Evolutionary conservation across 2,113 vertebrate species (phyloP).

Genomic region (Ariopsis seemanni): DNA sequence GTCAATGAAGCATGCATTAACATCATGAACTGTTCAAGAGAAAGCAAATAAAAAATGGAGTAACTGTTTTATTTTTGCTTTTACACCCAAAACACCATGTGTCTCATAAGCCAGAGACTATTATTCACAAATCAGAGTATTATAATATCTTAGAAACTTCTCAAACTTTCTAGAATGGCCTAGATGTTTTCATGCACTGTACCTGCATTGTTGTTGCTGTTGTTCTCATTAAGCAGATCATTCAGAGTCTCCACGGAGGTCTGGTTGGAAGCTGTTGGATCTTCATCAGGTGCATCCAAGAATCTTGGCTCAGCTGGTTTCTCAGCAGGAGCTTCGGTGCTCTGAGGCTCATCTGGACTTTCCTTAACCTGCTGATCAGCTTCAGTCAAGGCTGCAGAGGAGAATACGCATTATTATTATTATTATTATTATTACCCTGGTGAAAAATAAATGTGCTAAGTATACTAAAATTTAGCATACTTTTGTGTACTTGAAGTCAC

Average conservation of each 20-base stretch:
- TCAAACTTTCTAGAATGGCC: background rate
- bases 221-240: slow-evolving; percentile 65
- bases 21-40: background rate
- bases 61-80: background rate
- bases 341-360: background rate
- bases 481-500: too few species aligned
- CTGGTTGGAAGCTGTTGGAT: slow-evolving; percentile 58
- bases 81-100: background rate
- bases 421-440: too few species aligned
- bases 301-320: slow-evolving; percentile 53
- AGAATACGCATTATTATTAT: background rate
- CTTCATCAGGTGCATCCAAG: slow-evolving; percentile 39
- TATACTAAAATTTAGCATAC: too few species aligned
- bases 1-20: slow-evolving; percentile 42
- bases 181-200: background rate
- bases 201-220: slow-evolving; percentile 61
- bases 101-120: background rate
- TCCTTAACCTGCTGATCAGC: background rate
- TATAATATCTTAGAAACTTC: background rate
- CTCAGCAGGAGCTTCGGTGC: slow-evolving; percentile 38
- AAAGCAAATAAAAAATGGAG: background rate
- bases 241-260: slow-evolving; percentile 69
- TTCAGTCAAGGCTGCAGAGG: slow-evolving; percentile 4
- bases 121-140: background rate
- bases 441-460: too few species aligned